Evolutionary conservation across 2,113 vertebrate genomes (phyloP), one percentile per base, ranked within the genome.

Genomic region (Trochalopteron elliotii): DNA sequence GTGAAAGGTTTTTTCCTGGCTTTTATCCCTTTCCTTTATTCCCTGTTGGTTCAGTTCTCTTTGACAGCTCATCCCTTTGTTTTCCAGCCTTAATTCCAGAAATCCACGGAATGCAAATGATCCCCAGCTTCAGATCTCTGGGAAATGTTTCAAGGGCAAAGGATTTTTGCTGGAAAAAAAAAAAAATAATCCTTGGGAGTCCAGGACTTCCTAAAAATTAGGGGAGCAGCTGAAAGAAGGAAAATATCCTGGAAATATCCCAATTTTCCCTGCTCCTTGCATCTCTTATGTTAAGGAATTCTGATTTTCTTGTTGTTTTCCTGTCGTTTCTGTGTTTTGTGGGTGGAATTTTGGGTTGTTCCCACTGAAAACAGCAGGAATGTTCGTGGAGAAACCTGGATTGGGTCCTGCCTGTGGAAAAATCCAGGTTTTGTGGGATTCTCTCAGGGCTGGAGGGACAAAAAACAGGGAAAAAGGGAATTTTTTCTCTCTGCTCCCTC

Each of bases 301-400:
- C 19, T 22, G 1, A 21, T 81, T 60, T 35, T 63, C 53, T 28
- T 28, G 61, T 30, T 4, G 4, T 47, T 69, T 57, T 55, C 21
- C 37, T 10, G 0, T 49, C 3, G 1, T 37, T 80, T 30, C 3
- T 0, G 1, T 7, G 8, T 57, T 42, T n/a, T 5, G 1, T 9
- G 37, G 53, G 10, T 15, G n/a, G n/a, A 16, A 11, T 76, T 72
- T 64, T 2, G 4, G 45, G 40, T 83, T 60, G 33, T 89, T 80
- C 39, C 61, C 21, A 2, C 0, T 3, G 22, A 17, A 18, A 78
- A 49, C 42, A 47, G 7, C 1, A 2, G 80, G 60, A 70, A 35
- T 28, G 14, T 18, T 22, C 2, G 2, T 8, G 37, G 52, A 28
- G 47, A 37, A 79, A 10, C 39, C 52, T 0, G 30, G 11, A n/a